Percentiles rank a stretch among this genome's conserved stretches.
phyloP scores from a whole-genome alignment of 2,888 invertebrate genomes.

The Drosophila suboccidentalis region DNA sequence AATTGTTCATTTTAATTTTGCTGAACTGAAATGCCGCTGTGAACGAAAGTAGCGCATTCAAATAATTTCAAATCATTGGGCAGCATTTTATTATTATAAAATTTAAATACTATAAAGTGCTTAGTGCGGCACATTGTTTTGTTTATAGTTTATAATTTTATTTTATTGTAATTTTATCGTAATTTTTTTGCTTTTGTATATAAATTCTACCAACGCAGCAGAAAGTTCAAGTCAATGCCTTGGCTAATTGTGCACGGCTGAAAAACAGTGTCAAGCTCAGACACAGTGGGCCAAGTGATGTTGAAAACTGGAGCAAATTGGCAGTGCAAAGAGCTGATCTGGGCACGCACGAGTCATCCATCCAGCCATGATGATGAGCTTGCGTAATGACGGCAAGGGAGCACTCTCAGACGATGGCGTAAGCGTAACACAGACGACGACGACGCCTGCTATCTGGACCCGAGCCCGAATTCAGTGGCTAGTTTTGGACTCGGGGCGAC shows the following conservation, averaged over 20 bases:
- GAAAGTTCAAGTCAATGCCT: slow-evolving; percentile 77
- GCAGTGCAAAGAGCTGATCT: background rate
- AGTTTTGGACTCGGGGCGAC: slow-evolving; percentile 38
- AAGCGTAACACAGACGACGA: slow-evolving; percentile 58
- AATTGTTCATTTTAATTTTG: background rate
- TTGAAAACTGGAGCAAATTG: slow-evolving; percentile 12
- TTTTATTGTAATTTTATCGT: slow-evolving; percentile 76
- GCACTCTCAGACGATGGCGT: slow-evolving; percentile 55
- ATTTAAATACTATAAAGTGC: slow-evolving; percentile 56
- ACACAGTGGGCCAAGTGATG: slow-evolving; percentile 60
- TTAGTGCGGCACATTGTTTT: slow-evolving; percentile 45
- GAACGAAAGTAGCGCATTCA: slow-evolving; percentile 26
- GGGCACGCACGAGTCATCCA: slow-evolving; percentile 56
- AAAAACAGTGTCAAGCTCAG: slow-evolving; percentile 68
- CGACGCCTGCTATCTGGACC: slow-evolving; percentile 68
- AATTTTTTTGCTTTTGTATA: slow-evolving; percentile 83
- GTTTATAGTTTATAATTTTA: slow-evolving; percentile 62
- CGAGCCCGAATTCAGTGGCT: slow-evolving; percentile 53
- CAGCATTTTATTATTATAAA: slow-evolving; percentile 22
- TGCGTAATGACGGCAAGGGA: slow-evolving; percentile 43
- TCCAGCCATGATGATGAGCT: slow-evolving; percentile 8
- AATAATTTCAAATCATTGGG: slow-evolving; percentile 37
- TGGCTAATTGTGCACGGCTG: slow-evolving; percentile 33
- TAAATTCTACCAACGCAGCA: slow-evolving; percentile 83
- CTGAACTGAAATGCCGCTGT: slow-evolving; percentile 21